Evolutionary conservation across 2,113 vertebrate species (phyloP), one percentile per base, ranked within the genome.

Genomic region (Pterocles gutturalis): DNA sequence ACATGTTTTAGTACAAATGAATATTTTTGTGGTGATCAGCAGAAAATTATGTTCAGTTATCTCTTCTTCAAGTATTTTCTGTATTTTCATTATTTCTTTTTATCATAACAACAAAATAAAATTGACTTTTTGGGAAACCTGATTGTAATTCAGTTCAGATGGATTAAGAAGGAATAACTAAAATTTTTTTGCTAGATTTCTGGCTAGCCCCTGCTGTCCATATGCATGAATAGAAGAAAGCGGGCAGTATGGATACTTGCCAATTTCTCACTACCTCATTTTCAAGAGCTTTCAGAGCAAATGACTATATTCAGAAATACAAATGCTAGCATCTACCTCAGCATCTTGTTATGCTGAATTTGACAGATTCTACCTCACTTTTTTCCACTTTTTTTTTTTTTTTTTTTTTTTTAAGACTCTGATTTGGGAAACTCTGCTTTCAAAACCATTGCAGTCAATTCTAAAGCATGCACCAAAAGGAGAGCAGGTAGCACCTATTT

Each of bases 211-310:
- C 51, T 67, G 54, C 31, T 66, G 53, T 66, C 80, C 69, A 65
- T 62, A 77, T 81, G 73, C 61, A 77, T 24, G 49, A 45, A 49
- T 69, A 13, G 16, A 66, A 71, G 80, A 38, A 36, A 49, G 64
- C 33, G 6, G 83, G 67, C 94, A 87, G 43, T 15, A 58, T 61
- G 92, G 87, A 78, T 62, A 75, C 26, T 20, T 92, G 94, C 87
- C 82, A 73, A 29, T 60, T 92, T 89, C 87, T 83, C 65, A 71
- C 66, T 54, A 93, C 54, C 65, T 81, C 64, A 22, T 86, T 71
- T 85, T 87, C 60, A 76, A 95, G 80, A 70, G 70, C 73, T 71
- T 93, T 92, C 80, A 90, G 86, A 96, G 38, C 67, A 96, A 88
- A 92, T 64, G 28, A 83, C 51, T 78, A 17, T 19, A 67, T 73